phyloP scores from a whole-genome alignment of 2,113 vertebrate genomes.

The Siniperca chuatsi region DNA sequence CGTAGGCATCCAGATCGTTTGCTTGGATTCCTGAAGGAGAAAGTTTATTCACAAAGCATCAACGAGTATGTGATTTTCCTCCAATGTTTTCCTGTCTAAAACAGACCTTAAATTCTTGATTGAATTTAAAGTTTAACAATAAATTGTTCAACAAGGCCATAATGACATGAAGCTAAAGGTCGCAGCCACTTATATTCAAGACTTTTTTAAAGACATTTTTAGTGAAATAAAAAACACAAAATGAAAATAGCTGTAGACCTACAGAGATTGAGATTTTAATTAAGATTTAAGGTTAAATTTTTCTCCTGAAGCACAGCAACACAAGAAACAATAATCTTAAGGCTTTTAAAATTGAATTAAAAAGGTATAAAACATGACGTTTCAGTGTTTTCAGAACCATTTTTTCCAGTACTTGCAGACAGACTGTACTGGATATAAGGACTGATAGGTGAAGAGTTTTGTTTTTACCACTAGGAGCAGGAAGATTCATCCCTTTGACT shows the following conservation, averaged over 20 bases:
- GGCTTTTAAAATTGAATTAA: background rate
- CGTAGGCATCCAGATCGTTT: slow-evolving; percentile 91
- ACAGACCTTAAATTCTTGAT: background rate
- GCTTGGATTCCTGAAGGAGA: slow-evolving; percentile 87
- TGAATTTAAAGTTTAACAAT: background rate
- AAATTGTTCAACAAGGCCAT: background rate
- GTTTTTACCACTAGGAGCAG: slow-evolving; percentile 90
- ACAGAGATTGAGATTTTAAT: background rate
- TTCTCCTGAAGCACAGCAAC: background rate
- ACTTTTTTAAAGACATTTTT: background rate
- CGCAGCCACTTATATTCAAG: background rate
- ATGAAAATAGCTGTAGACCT: background rate
- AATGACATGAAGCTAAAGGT: background rate
- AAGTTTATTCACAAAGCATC: slow-evolving; percentile 70
- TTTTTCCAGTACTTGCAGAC: background rate
- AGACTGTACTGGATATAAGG: background rate
- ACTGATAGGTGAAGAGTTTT: background rate
- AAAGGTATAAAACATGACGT: background rate
- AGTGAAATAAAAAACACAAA: background rate
- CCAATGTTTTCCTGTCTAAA: background rate
- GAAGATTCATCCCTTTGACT: slow-evolving; percentile 95
- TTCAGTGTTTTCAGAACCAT: background rate
- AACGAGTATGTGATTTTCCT: background rate
- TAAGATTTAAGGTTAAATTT: background rate
- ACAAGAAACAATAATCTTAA: background rate